A percentile compares a stretch with the other conserved stretches of the same genome.
Evolutionary conservation across 2,888 invertebrate species (phyloP).

Genomic region (Girardia tigrina): DNA sequence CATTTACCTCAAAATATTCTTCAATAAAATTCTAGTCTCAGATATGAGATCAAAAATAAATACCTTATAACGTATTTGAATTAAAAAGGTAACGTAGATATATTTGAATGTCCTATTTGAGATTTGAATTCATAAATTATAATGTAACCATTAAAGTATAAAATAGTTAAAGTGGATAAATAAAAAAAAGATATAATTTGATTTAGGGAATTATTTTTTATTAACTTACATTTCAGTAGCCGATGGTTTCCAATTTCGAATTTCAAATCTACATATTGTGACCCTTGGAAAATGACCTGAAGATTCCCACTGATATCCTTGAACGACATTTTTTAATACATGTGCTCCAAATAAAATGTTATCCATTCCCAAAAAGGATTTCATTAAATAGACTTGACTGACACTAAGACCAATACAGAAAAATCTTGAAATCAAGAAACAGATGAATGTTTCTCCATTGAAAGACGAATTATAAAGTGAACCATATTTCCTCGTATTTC

Average conservation of each 20-base stretch:
- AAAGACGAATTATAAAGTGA: not conserved
- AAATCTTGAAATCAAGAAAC: not conserved
- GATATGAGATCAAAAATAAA: no score
- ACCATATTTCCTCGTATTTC: not conserved
- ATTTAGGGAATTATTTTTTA: no score
- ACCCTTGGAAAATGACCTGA: constrained; percentile 6
- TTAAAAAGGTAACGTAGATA: no score
- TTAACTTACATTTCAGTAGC: not conserved
- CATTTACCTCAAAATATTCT: no score
- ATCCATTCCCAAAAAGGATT: not conserved
- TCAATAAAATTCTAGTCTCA: no score
- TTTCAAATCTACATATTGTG: not conserved
- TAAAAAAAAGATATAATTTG: no score
- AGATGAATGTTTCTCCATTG: not conserved
- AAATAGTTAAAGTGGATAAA: no score
- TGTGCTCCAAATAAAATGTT: not conserved
- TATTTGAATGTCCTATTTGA: no score
- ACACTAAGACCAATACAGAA: not conserved
- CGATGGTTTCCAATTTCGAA: not conserved
- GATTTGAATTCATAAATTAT: no score
- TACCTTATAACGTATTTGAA: no score
- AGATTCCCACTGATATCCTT: constrained; percentile 1
- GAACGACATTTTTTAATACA: not conserved
- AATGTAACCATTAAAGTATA: no score
- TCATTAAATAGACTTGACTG: not conserved